A percentile compares a stretch with the other conserved stretches of the same genome.
Evolutionary conservation across 2,113 vertebrate species (phyloP).

Genomic region (Melanerpes formicivorus): DNA sequence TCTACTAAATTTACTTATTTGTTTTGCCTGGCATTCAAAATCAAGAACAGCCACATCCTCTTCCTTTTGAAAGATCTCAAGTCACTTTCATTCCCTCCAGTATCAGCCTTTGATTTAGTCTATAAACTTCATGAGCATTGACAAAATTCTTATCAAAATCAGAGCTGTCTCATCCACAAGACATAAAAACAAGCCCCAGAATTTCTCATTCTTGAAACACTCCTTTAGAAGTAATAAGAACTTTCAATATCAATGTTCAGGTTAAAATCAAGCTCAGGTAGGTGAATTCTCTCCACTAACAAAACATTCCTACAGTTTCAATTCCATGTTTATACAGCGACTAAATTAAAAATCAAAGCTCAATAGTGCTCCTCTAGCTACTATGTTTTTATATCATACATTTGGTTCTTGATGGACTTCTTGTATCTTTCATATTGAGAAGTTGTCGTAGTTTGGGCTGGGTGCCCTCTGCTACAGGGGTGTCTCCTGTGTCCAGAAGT

Average conservation of each 20-base stretch:
- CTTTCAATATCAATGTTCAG: not conserved
- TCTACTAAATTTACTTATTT: not conserved
- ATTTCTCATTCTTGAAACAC: not conserved
- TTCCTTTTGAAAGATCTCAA: not conserved
- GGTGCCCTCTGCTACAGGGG: too few relatives aligned
- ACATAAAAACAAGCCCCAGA: not conserved
- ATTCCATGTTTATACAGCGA: not conserved
- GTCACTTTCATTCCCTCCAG: not conserved
- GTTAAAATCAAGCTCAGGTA: not conserved
- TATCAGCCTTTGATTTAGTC: not conserved
- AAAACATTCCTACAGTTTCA: not conserved
- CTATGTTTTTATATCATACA: not conserved
- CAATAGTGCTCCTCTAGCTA: not conserved
- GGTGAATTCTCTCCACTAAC: not conserved
- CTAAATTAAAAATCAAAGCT: not conserved
- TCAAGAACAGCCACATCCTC: not conserved
- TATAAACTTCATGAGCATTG: not conserved
- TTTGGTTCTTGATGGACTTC: not conserved
- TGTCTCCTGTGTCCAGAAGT: too few relatives aligned
- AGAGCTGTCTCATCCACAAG: not conserved
- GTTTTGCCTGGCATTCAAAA: not conserved
- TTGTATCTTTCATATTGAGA: not conserved
- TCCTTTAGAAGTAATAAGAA: not conserved
- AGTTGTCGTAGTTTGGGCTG: too few relatives aligned
- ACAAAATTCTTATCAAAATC: not conserved